These are phyloP conservation scores for Crocodylus rhombifer DNA, from an alignment of 2,797 vertebrate genomes.

Conservation along the genomic window DNA sequence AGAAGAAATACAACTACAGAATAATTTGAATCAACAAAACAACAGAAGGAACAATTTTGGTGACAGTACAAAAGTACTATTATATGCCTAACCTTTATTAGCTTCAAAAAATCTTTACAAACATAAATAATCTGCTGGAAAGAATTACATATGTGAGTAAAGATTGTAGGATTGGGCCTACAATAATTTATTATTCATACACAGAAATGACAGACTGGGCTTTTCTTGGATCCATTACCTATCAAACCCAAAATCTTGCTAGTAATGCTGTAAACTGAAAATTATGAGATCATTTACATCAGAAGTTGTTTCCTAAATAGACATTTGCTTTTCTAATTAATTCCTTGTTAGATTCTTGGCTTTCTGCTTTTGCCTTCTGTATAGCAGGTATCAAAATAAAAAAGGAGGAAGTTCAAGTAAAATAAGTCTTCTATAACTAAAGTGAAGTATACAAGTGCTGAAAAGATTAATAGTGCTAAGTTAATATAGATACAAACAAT, in stretches of 20 bases:
- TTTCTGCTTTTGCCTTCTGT: background rate
- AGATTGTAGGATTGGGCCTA: background rate
- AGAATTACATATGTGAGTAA: background rate
- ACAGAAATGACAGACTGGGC: background rate
- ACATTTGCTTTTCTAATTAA: background rate
- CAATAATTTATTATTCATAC: background rate
- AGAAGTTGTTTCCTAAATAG: background rate
- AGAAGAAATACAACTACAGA: background rate
- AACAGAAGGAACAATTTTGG: background rate
- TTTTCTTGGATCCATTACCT: background rate
- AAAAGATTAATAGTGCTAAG: background rate
- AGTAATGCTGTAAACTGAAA: background rate
- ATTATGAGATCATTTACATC: background rate
- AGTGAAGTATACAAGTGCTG: background rate
- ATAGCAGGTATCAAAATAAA: background rate
- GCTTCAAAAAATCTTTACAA: background rate
- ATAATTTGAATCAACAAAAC: background rate
- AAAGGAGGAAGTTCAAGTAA: conserved; percentile 49
- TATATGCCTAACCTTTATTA: background rate
- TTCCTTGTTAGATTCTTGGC: background rate
- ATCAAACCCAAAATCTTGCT: background rate
- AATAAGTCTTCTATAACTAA: background rate
- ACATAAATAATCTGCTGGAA: background rate
- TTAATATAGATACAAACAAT: background rate
- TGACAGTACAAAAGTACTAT: background rate